Percentiles rank a stretch among this genome's conserved stretches.
phyloP scores from a whole-genome alignment of 2,113 vertebrate species.

The Grus americana region DNA sequence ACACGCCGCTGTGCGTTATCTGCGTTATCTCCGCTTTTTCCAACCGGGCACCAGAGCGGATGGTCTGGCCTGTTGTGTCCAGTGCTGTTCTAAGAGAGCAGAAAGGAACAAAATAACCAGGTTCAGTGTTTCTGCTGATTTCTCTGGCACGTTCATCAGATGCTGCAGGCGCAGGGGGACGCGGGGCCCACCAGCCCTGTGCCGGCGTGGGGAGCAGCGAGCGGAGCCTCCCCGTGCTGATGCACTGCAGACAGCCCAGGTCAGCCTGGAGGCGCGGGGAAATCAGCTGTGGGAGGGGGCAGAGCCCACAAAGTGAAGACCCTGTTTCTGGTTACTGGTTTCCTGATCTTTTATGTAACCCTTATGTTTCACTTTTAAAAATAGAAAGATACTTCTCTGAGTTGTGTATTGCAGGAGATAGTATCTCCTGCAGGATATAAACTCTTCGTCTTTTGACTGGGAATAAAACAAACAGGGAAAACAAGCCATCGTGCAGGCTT shows the following conservation, averaged over 20 bases:
- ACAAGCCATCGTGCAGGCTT: not conserved
- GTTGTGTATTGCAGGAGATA: not conserved
- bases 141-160: not conserved
- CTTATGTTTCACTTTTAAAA: slow-evolving; percentile 14
- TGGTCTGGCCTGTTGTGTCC: not conserved
- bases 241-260: not conserved
- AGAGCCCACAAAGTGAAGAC: not conserved
- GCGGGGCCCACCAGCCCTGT: not conserved
- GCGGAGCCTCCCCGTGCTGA: not conserved
- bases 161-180: not conserved
- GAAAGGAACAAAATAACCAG: not conserved
- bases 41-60: not conserved
- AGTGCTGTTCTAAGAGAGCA: not conserved
- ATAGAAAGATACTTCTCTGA: not conserved
- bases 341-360: slow-evolving; percentile 3
- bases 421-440: not conserved
- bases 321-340: not conserved
- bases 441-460: not conserved
- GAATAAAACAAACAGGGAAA: not conserved
- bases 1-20: rapidly evolving
- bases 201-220: not conserved
- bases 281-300: not conserved
- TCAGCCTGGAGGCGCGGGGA: rapidly evolving
- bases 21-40: not conserved
- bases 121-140: not conserved